Percentiles rank a stretch among this genome's conserved stretches.
phyloP scores from a whole-genome alignment of 2,888 invertebrate species.

The Leucoma salicis region DNA sequence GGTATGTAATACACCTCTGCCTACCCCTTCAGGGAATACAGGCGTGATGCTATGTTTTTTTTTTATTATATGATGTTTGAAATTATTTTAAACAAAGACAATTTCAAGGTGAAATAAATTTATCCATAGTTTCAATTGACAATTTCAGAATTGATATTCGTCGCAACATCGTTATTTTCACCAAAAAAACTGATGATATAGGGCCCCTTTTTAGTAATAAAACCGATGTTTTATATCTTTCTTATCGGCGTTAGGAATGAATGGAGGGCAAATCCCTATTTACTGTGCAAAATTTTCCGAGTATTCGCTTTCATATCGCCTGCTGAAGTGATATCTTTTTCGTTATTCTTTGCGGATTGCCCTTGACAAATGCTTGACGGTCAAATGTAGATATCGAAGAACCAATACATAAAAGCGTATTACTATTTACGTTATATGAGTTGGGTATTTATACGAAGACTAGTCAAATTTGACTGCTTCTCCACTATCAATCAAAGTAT shows the following conservation, averaged over 20 bases:
- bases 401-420: not conserved
- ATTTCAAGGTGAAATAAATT: too few relatives aligned
- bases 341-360: not conserved
- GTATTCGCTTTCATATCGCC: conserved; percentile 10
- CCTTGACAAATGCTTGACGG: not conserved
- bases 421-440: too few relatives aligned
- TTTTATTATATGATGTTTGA: too few relatives aligned
- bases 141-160: too few relatives aligned
- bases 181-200: conserved; percentile 22
- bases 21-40: too few relatives aligned
- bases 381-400: not conserved
- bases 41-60: too few relatives aligned
- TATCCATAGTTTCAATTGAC: too few relatives aligned
- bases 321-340: conserved; percentile 3
- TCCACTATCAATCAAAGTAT: too few relatives aligned
- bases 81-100: too few relatives aligned
- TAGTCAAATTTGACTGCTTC: too few relatives aligned
- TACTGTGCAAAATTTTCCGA: conserved; percentile 5
- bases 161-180: conserved; percentile 4
- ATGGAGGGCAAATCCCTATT: conserved; percentile 4
- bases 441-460: too few relatives aligned
- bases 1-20: too few relatives aligned
- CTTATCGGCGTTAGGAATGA: conserved; percentile 21
- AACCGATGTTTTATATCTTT: conserved; percentile 27
- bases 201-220: conserved; percentile 19